These are phyloP conservation scores for Brienomyrus longianalis DNA, from an alignment of 2,113 vertebrate genomes.

Conservation along the genomic window DNA sequence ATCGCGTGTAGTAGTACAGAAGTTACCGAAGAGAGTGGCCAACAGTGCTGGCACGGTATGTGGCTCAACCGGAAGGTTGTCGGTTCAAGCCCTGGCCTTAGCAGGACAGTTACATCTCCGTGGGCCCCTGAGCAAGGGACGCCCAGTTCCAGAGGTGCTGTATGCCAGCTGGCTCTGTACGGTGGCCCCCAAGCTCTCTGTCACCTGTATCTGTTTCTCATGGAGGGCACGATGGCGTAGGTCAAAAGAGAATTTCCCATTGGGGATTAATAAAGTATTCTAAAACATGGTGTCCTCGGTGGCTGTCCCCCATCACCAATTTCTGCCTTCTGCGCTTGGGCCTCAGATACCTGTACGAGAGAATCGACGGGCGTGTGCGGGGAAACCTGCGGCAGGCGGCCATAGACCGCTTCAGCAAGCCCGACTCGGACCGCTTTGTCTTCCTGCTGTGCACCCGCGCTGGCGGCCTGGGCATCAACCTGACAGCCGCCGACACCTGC, in stretches of 20 bases:
- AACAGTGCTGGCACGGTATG: not conserved
- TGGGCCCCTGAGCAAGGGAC: not conserved
- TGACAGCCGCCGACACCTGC: slow-evolving; percentile 95
- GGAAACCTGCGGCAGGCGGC: slow-evolving; percentile 93
- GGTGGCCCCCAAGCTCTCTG: not conserved
- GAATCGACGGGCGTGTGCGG: slow-evolving; percentile 90
- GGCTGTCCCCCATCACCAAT: not conserved
- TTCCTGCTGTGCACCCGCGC: slow-evolving; percentile 95
- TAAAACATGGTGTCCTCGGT: not conserved
- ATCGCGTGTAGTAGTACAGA: not conserved
- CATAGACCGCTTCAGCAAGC: slow-evolving; percentile 96
- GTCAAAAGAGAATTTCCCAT: not conserved
- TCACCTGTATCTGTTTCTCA: not conserved
- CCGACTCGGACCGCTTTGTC: slow-evolving; percentile 93
- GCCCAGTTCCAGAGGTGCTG: not conserved
- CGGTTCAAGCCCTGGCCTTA: not conserved
- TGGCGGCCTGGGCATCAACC: slow-evolving; percentile 91
- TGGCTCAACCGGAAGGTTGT: not conserved
- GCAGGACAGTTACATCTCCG: not conserved
- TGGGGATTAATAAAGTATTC: not conserved
- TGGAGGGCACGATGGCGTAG: not conserved
- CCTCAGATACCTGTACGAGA: slow-evolving; percentile 87
- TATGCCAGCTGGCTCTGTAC: not conserved
- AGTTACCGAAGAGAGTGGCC: not conserved
- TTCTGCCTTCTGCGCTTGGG: not conserved